Percentiles rank a stretch among this genome's conserved stretches.
phyloP scores from a whole-genome alignment of 2,113 vertebrate species.

The Hydropotes inermis region DNA sequence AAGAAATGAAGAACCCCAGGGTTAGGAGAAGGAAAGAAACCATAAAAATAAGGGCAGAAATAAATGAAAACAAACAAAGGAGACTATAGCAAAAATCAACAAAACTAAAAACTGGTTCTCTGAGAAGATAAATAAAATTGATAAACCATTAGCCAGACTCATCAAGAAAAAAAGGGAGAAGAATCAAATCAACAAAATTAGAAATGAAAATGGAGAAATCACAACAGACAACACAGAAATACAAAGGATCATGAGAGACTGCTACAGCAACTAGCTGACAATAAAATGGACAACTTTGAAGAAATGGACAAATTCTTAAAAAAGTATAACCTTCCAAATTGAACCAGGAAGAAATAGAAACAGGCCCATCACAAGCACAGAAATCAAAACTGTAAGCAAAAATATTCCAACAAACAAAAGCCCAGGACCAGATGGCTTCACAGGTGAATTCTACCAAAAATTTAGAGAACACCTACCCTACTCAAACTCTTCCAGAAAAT shows the following conservation, averaged over 20 bases:
- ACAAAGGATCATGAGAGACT: background rate
- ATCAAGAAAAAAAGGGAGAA: background rate
- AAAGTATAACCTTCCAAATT: background rate
- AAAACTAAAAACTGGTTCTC: background rate
- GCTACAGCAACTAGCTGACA: background rate
- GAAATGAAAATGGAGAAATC: background rate
- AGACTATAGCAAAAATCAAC: background rate
- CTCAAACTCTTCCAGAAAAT: background rate
- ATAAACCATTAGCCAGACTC: background rate
- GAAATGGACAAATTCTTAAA: background rate
- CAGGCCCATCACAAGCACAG: background rate
- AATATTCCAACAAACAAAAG: background rate
- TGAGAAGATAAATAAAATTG: background rate
- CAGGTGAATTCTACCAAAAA: background rate
- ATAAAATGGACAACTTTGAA: background rate
- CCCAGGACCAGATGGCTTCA: background rate
- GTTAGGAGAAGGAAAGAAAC: background rate
- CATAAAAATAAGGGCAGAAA: background rate
- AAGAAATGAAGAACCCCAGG: background rate
- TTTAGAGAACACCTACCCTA: background rate
- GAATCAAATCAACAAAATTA: background rate
- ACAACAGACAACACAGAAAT: background rate
- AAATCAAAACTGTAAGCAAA: background rate
- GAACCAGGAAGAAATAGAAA: background rate
- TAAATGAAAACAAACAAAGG: background rate